These are phyloP conservation scores for Dipodomys spectabilis DNA, from an alignment of 2,113 vertebrate species.

Conservation along the genomic window DNA sequence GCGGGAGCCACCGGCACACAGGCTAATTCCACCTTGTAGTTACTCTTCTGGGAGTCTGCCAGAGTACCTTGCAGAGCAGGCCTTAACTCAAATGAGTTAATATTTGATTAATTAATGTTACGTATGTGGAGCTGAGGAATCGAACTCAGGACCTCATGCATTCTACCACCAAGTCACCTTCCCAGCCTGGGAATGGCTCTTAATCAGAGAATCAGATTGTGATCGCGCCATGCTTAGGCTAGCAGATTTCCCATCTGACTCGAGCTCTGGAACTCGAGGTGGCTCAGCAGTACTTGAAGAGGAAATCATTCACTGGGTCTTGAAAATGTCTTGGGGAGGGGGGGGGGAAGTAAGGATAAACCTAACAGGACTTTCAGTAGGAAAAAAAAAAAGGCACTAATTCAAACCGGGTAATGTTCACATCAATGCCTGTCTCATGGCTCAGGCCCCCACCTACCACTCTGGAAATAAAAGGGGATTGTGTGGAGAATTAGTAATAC, in stretches of 20 bases:
- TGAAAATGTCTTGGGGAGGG: slow-evolving; percentile 49
- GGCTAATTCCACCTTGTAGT: neutral
- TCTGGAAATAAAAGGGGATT: slow-evolving; percentile 71
- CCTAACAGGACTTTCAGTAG: slow-evolving; percentile 65
- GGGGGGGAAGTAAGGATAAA: slow-evolving; percentile 70
- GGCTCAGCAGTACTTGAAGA: slow-evolving; percentile 55
- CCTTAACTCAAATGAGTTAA: neutral
- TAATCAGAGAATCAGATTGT: neutral
- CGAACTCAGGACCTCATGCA: too few species aligned
- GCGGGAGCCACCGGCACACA: too few species aligned
- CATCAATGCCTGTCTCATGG: slow-evolving; percentile 56
- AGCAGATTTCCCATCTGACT: neutral
- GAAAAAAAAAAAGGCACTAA: slow-evolving; percentile 76
- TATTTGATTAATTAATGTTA: too few species aligned
- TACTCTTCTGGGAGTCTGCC: neutral
- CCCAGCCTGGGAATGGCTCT: too few species aligned
- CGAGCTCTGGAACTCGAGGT: slow-evolving; percentile 14
- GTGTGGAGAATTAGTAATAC: slow-evolving; percentile 77
- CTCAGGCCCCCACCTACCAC: slow-evolving; percentile 46
- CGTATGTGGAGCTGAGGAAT: too few species aligned
- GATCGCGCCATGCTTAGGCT: neutral
- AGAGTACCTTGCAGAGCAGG: neutral
- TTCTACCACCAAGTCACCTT: too few species aligned
- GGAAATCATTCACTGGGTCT: slow-evolving; percentile 50
- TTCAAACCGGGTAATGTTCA: slow-evolving; percentile 15